Base-by-base conservation (phyloP, 1,140 invertebrate species). In the Dinoponera quadriceps region DNA sequence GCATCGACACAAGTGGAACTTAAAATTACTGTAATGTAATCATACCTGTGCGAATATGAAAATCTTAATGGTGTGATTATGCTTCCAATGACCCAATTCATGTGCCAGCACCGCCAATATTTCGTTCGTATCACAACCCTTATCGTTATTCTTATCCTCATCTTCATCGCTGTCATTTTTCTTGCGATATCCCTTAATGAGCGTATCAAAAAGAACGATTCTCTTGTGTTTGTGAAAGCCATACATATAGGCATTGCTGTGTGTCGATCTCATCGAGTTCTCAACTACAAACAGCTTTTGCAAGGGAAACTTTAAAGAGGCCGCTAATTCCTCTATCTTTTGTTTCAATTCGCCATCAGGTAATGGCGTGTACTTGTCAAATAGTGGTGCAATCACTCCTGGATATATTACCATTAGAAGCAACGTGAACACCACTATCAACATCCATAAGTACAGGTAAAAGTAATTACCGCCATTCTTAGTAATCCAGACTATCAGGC, bases 181-280 rank as follows among this genome's bases (percentile, higher is more conserved):
- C 81, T 94, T 94, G 84, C 95, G 96, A 90, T 96, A 96, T 91
- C 97, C 96, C 49, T 94, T 94, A 18, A 99, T 93, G 48, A 99
- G 94, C 5, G 99, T 99, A 94, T 99, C 99, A 94, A 98, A 99
- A 3, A 99, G 94, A n/a, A 99, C 99, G 92, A 99, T 99, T 80
- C 99, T 95, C 92, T 99, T 99, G 65, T 98, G 97, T 89, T 99
- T 99, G 95, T 98, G 98, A 86, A 99, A 97, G 3, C 99, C 99
- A 94, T 99, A 99, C 90, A 99, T 98, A 92, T 99, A 99, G 14
- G 99, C 99, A 96, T 99, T 99, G 90, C 98, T 99, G 91, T 99
- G 99, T 1, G 98, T 96, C 13, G 98, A 99, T 82, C 99, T 95
- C 92, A 99, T 99, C 0, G 99, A 99, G 49, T 98, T 98, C 96